Evolutionary conservation across 2,888 invertebrate species (phyloP).

Genomic region (Cephonodes hylas): DNA sequence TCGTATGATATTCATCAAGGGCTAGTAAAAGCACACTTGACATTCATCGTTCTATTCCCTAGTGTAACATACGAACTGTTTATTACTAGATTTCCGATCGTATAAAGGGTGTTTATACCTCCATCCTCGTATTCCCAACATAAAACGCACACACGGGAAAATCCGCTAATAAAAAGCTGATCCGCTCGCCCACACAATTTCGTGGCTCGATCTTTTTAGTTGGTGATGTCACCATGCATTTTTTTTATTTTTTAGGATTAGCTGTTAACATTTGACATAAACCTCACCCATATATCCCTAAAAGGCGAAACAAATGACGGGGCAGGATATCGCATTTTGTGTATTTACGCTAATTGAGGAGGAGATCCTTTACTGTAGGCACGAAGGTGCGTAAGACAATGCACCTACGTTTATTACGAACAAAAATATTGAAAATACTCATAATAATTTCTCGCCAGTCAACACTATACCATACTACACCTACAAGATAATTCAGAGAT

Average conservation of each 20-base stretch:
- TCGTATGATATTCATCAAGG: background rate
- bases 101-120: background rate
- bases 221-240: conserved; percentile 5
- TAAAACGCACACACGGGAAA: background rate
- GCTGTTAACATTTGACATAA: background rate
- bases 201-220: background rate
- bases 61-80: background rate
- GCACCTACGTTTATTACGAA: too few relatives aligned
- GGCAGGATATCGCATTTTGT: background rate
- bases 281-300: background rate
- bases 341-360: background rate
- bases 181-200: background rate
- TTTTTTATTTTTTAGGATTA: background rate
- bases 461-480: too few relatives aligned
- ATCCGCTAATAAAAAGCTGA: conserved; percentile 1
- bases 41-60: background rate
- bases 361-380: background rate
- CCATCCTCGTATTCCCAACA: background rate
- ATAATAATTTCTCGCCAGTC: too few relatives aligned
- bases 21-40: background rate
- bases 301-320: background rate
- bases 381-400: too few relatives aligned
- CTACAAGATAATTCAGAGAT: too few relatives aligned
- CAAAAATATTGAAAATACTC: too few relatives aligned
- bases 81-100: background rate